Evolutionary conservation across 2,888 invertebrate genomes (phyloP).

Genomic region (Sinotaia quadrata): DNA sequence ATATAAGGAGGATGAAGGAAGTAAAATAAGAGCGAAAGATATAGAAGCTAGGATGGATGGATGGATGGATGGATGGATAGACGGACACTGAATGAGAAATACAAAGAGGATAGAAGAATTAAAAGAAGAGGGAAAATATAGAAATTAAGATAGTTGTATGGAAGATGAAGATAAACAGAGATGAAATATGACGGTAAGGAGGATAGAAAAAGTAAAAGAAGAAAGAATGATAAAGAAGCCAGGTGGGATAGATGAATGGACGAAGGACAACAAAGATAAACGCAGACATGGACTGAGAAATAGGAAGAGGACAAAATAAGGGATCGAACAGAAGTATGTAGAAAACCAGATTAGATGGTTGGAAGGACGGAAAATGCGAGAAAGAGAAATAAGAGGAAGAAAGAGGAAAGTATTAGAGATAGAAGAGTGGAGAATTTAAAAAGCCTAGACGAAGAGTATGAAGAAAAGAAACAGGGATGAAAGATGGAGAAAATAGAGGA

Average conservation of each 20-base stretch:
- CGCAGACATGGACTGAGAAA: background rate
- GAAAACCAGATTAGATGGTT: too few species aligned
- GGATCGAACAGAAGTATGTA: too few species aligned
- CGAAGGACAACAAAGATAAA: background rate
- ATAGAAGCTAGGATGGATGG: background rate
- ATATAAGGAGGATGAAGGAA: background rate
- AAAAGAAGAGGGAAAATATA: background rate
- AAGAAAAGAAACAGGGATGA: too few species aligned
- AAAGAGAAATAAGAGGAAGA: too few species aligned
- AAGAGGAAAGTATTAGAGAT: too few species aligned
- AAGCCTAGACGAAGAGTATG: too few species aligned
- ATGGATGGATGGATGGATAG: background rate
- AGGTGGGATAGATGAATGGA: background rate
- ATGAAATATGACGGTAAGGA: background rate
- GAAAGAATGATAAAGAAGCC: background rate
- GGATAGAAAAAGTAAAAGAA: background rate
- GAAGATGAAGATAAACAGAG: background rate
- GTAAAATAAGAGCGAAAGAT: background rate
- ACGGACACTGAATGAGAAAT: background rate
- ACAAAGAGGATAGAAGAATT: background rate
- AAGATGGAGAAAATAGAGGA: too few species aligned
- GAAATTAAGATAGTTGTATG: background rate
- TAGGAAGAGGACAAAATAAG: background rate
- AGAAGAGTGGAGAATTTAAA: too few species aligned
- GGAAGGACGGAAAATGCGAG: too few species aligned